Conservation (phyloP, 2,888 invertebrate genomes). For the Bimastos eiseni region DNA sequence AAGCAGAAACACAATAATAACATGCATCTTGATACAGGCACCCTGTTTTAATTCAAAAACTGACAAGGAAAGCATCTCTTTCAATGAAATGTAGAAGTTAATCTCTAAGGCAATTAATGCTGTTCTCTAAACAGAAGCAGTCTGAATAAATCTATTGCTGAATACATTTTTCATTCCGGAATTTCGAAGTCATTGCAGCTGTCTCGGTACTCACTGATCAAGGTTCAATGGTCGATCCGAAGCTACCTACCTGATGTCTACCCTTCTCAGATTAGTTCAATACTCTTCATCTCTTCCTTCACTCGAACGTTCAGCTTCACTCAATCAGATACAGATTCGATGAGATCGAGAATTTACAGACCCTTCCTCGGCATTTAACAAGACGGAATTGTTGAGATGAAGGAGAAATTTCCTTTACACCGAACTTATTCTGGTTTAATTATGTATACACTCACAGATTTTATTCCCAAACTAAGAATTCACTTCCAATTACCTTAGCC, state of each 20-base stretch:
- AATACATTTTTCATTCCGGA: neutral
- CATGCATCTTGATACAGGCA: neutral
- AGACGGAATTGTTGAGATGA: neutral
- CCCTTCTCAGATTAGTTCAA: neutral
- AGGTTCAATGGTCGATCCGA: no score
- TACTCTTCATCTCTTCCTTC: neutral
- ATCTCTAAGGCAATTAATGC: neutral
- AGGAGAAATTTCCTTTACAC: neutral
- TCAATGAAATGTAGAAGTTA: neutral
- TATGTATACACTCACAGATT: neutral
- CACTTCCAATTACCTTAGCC: neutral
- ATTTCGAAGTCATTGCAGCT: neutral
- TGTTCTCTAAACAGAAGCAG: neutral
- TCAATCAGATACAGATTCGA: neutral
- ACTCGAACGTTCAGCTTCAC: neutral
- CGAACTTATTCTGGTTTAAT: no score
- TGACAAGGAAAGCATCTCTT: neutral
- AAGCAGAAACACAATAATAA: neutral
- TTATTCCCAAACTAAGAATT: neutral
- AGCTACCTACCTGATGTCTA: neutral
- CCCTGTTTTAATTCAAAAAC: neutral
- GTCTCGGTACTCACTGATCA: neutral
- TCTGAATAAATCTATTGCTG: slow-evolving; percentile 2
- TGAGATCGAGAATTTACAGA: slow-evolving; percentile 13
- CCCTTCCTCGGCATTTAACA: neutral